These are phyloP conservation scores for Apaloderma vittatum DNA, from an alignment of 2,113 vertebrate species.

Conservation along the genomic window DNA sequence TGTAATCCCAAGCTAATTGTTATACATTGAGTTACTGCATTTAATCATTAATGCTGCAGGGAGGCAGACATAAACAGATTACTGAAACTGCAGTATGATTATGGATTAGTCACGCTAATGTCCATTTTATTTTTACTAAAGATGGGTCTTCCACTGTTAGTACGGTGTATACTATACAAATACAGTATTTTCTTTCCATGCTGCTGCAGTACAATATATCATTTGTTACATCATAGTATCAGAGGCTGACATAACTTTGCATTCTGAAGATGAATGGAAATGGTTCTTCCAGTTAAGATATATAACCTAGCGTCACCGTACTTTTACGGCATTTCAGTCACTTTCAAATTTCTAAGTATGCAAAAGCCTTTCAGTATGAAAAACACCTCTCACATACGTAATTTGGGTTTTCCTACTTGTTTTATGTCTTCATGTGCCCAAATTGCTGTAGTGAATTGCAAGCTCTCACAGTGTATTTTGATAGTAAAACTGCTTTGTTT, in stretches of 20 bases:
- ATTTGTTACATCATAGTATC: neutral
- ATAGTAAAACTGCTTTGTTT: neutral
- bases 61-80: conserved; percentile 54
- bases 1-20: conserved; percentile 60
- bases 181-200: neutral
- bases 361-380: neutral
- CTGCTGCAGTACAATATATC: neutral
- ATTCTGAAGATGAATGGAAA: neutral
- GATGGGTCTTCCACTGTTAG: neutral
- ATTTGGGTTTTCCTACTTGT: neutral
- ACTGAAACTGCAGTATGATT: conserved; percentile 1
- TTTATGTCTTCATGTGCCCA: neutral
- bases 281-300: neutral
- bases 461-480: neutral
- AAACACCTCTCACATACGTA: neutral
- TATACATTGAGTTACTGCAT: conserved; percentile 48
- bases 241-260: neutral
- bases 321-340: neutral
- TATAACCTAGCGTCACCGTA: neutral
- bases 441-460: neutral
- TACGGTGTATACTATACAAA: neutral
- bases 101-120: conserved; percentile 18
- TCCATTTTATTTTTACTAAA: conserved; percentile 29
- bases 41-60: conserved; percentile 59
- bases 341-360: neutral